These are phyloP conservation scores for Sminthurinus aureus DNA, from an alignment of 2,888 invertebrate genomes.

Conservation along the genomic window DNA sequence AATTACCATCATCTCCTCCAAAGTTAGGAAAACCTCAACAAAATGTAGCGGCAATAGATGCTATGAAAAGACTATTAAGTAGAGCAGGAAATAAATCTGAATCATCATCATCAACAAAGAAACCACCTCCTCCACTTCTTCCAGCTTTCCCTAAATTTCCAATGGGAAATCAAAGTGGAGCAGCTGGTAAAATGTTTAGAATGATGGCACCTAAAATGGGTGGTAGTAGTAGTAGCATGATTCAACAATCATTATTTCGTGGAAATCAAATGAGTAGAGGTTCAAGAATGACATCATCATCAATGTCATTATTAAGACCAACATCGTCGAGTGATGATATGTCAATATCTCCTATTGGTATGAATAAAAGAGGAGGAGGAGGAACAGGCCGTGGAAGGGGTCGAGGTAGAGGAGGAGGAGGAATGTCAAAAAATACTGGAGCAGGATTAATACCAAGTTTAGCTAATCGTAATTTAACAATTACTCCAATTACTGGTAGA, in stretches of 20 bases:
- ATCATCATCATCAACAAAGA: conserved; percentile 37
- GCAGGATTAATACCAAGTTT: conserved; percentile 45
- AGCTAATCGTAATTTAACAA: conserved; percentile 48
- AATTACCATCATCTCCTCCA: not conserved
- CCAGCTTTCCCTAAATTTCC: conserved; percentile 38
- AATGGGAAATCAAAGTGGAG: conserved; percentile 22
- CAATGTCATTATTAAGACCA: conserved; percentile 15
- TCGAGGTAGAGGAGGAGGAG: conserved; percentile 44
- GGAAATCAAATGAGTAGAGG: not conserved
- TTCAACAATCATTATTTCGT: conserved; percentile 24
- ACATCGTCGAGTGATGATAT: conserved; percentile 24
- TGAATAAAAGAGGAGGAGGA: conserved; percentile 35
- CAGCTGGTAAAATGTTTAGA: conserved; percentile 8
- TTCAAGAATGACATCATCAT: not conserved
- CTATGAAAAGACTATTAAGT: conserved; percentile 8
- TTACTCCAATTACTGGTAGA: conserved; percentile 51
- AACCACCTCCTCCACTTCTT: conserved; percentile 41
- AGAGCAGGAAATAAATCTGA: conserved; percentile 12
- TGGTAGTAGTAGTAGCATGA: conserved; percentile 3
- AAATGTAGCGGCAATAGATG: not conserved
- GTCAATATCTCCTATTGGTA: conserved; percentile 43
- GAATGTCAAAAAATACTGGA: conserved; percentile 42
- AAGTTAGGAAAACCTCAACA: not conserved
- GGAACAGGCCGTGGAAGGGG: conserved; percentile 14
- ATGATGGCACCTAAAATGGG: conserved; percentile 23